Percentiles rank a stretch among this genome's conserved stretches.
Conservation (phyloP, 2,797 vertebrate genomes). For the Macroramphosus scolopax region DNA sequence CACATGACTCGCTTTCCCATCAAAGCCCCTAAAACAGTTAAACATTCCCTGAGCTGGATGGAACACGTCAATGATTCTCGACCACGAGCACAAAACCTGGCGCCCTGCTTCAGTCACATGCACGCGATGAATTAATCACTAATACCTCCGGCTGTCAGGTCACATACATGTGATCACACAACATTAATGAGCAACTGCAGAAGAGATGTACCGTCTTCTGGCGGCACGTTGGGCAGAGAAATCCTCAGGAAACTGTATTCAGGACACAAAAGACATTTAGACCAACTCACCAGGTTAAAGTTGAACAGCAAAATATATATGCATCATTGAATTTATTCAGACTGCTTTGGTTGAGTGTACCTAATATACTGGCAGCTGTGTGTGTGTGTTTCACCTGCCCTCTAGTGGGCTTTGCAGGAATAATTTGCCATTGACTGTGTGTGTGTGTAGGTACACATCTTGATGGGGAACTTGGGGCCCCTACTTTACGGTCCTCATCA, state of each 20-base stretch:
- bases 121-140: constrained; percentile 67
- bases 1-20: constrained; percentile 70
- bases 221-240: no score
- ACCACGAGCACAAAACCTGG: constrained; percentile 44
- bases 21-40: constrained; percentile 69
- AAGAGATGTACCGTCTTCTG: no score
- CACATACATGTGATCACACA: constrained; percentile 47
- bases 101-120: constrained; percentile 52
- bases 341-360: no score
- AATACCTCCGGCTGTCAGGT: constrained; percentile 62
- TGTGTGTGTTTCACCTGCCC: background rate
- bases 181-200: constrained; percentile 63
- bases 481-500: no score
- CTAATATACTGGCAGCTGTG: no score
- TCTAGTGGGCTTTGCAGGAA: background rate
- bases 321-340: no score
- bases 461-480: no score
- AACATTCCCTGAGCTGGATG: constrained; percentile 71
- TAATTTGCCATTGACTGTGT: background rate
- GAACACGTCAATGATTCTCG: constrained; percentile 68
- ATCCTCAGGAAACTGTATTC: constrained; percentile 8
- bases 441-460: no score
- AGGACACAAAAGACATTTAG: no score
- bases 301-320: no score
- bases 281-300: no score